Conservation (phyloP, 2,113 vertebrate species). For the Pseudorhombus dupliciocellatus region DNA sequence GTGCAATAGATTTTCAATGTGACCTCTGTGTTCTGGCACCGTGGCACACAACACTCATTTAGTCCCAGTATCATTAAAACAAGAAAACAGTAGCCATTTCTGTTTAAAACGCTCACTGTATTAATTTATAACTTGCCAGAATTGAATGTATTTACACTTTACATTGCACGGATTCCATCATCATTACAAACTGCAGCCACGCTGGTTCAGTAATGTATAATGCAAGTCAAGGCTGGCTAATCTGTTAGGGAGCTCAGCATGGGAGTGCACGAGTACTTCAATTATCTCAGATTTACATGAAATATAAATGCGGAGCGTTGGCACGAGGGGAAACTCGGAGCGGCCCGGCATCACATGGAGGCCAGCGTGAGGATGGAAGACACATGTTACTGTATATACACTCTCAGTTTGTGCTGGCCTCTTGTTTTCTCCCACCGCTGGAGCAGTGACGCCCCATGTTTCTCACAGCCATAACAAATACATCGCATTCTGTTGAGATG, state of each 20-base stretch:
- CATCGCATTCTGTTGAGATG: not conserved
- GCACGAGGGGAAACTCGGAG: not conserved
- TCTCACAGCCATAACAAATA: slow-evolving; percentile 8
- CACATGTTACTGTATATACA: slow-evolving; percentile 3
- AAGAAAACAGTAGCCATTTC: too few relatives aligned
- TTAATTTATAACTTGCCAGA: not conserved
- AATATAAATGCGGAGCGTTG: slow-evolving; percentile 36
- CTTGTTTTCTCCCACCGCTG: not conserved
- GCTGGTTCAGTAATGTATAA: not conserved
- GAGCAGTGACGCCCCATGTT: not conserved
- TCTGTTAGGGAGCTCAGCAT: slow-evolving; percentile 6
- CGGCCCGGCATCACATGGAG: slow-evolving; percentile 38
- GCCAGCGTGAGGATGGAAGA: slow-evolving; percentile 18
- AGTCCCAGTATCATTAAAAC: too few relatives aligned
- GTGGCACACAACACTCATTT: too few relatives aligned
- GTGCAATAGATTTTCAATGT: too few relatives aligned
- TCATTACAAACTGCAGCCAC: not conserved
- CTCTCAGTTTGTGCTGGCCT: not conserved
- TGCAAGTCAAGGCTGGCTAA: not conserved
- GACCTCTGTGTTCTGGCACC: too few relatives aligned
- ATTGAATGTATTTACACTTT: not conserved
- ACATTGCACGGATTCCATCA: not conserved
- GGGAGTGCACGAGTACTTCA: slow-evolving; percentile 18
- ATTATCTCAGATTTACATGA: slow-evolving; percentile 42
- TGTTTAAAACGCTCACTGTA: too few relatives aligned